phyloP scores from a whole-genome alignment of 2,888 invertebrate genomes.

The Xestia xanthographa region DNA sequence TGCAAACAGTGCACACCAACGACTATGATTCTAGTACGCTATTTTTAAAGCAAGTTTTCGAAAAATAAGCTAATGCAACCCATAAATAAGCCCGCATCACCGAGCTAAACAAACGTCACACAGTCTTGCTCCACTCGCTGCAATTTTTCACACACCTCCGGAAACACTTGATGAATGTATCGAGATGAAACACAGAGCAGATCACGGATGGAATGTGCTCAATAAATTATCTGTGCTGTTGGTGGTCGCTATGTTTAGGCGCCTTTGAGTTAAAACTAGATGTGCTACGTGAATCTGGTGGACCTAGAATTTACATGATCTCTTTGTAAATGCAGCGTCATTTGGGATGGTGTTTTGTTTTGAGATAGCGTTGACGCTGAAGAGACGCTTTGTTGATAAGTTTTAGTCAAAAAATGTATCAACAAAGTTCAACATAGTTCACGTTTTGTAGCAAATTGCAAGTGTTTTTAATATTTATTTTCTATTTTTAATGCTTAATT shows the following conservation, averaged over 20 bases:
- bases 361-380: conserved; percentile 19
- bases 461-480: background rate
- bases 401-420: background rate
- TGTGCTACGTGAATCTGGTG: conserved; percentile 42
- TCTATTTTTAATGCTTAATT: no score
- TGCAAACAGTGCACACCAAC: background rate
- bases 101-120: conserved; percentile 29
- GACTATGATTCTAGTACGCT: background rate
- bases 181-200: conserved; percentile 57
- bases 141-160: conserved; percentile 55
- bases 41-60: background rate
- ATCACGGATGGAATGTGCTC: conserved; percentile 54
- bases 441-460: background rate
- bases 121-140: conserved; percentile 9
- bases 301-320: conserved; percentile 3
- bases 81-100: conserved; percentile 33
- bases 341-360: conserved; percentile 41
- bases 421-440: no score
- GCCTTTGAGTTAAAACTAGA: conserved; percentile 60
- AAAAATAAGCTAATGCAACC: conserved; percentile 33
- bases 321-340: conserved; percentile 23
- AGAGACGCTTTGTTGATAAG: conserved; percentile 6
- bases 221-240: conserved; percentile 58
- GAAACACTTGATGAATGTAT: conserved; percentile 61
- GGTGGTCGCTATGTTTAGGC: conserved; percentile 58